Evolutionary conservation across 2,888 invertebrate species (phyloP).

Genomic region (Ernsta delagoae): DNA sequence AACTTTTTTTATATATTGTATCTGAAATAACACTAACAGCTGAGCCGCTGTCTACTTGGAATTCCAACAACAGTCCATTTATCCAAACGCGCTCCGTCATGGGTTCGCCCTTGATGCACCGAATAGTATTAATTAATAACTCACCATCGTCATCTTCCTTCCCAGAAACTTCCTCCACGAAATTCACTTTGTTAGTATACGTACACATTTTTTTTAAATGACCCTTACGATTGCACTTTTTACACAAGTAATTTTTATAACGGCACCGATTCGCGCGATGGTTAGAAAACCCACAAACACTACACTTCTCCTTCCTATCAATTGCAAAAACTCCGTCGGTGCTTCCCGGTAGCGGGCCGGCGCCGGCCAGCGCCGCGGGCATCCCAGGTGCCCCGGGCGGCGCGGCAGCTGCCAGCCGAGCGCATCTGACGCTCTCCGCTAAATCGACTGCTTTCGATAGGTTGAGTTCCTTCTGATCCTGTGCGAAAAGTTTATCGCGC

Average conservation of each 20-base stretch:
- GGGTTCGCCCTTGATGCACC: slow-evolving; percentile 33
- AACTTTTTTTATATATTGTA: slow-evolving; percentile 29
- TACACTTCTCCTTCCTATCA: slow-evolving; percentile 41
- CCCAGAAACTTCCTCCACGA: slow-evolving; percentile 33
- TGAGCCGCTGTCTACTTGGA: slow-evolving; percentile 42
- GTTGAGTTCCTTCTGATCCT: slow-evolving; percentile 26
- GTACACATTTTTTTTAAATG: slow-evolving; percentile 27
- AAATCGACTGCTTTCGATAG: slow-evolving; percentile 32
- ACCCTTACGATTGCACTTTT: slow-evolving; percentile 25
- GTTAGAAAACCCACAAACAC: slow-evolving; percentile 37
- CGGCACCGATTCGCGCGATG: slow-evolving; percentile 38
- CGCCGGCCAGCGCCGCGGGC: background rate
- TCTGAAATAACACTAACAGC: slow-evolving; percentile 41
- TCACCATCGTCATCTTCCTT: slow-evolving; percentile 39
- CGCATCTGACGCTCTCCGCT: slow-evolving; percentile 33
- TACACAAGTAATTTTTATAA: slow-evolving; percentile 23
- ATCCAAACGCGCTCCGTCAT: slow-evolving; percentile 39
- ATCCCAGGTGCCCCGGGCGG: background rate
- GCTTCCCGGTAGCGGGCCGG: background rate
- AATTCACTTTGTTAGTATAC: slow-evolving; percentile 26
- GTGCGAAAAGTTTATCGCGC: slow-evolving; percentile 33
- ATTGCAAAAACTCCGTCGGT: slow-evolving; percentile 2
- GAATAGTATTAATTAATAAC: slow-evolving; percentile 40
- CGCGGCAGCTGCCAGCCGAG: slow-evolving; percentile 23
- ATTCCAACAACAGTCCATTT: slow-evolving; percentile 36